Evolutionary conservation across 2,888 invertebrate species (phyloP), one percentile per base, ranked within the genome.

Genomic region (Psylliodes chrysocephalus): DNA sequence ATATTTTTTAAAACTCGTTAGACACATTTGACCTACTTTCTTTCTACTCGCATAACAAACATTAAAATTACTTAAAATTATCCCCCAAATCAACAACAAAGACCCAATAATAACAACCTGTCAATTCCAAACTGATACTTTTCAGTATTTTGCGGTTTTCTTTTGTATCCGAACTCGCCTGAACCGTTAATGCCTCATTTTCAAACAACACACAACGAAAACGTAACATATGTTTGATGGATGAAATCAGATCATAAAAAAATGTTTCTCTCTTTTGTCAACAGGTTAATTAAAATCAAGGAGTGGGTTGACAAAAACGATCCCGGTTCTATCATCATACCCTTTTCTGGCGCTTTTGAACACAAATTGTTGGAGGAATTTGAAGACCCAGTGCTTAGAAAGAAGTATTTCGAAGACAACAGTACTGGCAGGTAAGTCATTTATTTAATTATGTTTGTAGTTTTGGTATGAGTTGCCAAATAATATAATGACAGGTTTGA

Each of bases 281-380:
- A 35, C 78, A 95, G 95, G 95, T 86, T 97, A 78, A 87, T 91
- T 51, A 98, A 98, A 85, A 93, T 99, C 77, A 99, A 99, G 82
- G 97, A 97, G 82, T 99, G 97, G 97, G 93, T 99, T 71, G 98
- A 99, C 82, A 93, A 93, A 79, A 91, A 98, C 79, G 99, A 99
- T 81, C 93, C 96, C 0, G 98, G 98, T 1, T 91, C 97, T 0
- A 86, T 90, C 1, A 89, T 98, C 38, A 96, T 99, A 70, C 98
- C 98, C 0, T 98, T 99, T 85, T 98, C 97, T 14, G 98, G 98
- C 0, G 90, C 86, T 10, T 90, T 97, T 75, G 99, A 99, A 83
- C 87, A 88, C 63, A 92, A 93, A 82, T 81, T 98, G 17, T 78
- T 91, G 44, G 96, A 98, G 69, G 96, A 98, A 71, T 93, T 96